Base-by-base conservation (phyloP, 53 echinoderm and acorn worm genomes). In the Mesocentrotus franciscanus region DNA sequence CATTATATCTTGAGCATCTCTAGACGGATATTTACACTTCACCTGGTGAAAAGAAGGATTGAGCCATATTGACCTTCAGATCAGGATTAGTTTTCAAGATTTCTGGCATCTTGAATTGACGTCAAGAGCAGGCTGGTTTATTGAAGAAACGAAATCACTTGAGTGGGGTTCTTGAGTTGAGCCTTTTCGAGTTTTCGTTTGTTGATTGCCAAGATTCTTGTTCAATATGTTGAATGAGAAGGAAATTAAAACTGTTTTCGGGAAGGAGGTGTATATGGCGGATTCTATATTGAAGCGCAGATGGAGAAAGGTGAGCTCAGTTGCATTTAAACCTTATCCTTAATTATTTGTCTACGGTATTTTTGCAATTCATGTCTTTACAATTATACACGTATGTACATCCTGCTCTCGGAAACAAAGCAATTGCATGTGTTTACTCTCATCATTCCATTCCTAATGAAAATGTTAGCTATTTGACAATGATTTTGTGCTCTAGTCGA, bases 201-300 rank as follows among this genome's bases (percentile, higher is more conserved):
- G 8, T 5, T 87, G n/a, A 58, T 81, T 8, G 36, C 22, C 20
- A n/a, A 13, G 8, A 56, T 49, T 39, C 24, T 49, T 85, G 12
- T 39, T 22, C 17, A 58, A n/a, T 4, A 93, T 93, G 94, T 57
- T 93, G 83, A 93, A 81, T 22, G 94, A 78, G 35, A 79, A 32
- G 94, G 94, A 93, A 93, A 93, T 93, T 32, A 93, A 93, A 93
- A 58, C 60, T 26, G 94, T 93, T 17, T 93, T 93, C 75, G 94
- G 94, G 29, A 93, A 93, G 83, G 94, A 93, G 94, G 94, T 93
- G 9, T 93, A 93, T 83, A 93, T 93, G 68, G 94, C 94, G 1
- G 94, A 93, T 61, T 93, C 94, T 9, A 93, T 93, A n/a, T 78
- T 79, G 81, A 57, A 93, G 60, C 76, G 94, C 26, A 93, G 94